Conservation (phyloP, 1,140 invertebrate genomes). For the Dendroctonus ponderosae region DNA sequence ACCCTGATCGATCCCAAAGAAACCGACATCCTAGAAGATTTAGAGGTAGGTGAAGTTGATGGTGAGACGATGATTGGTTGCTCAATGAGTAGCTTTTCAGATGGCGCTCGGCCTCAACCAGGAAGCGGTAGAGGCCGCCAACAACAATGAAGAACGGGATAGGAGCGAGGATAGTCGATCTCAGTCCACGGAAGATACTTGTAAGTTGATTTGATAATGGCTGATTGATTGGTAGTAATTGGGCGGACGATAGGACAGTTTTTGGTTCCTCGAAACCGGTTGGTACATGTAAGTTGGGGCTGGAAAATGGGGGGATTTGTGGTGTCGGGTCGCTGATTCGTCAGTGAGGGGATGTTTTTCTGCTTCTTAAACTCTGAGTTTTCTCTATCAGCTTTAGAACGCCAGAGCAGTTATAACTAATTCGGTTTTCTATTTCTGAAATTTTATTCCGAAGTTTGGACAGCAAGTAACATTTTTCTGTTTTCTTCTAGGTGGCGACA, state of each 20-base stretch:
- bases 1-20: slow-evolving; percentile 93
- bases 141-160: slow-evolving; percentile 36
- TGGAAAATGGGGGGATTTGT: neutral
- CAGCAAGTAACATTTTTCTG: slow-evolving; percentile 5
- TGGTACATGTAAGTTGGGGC: too few relatives aligned
- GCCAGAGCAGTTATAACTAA: neutral
- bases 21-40: slow-evolving; percentile 87
- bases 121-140: slow-evolving; percentile 43
- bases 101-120: slow-evolving; percentile 63
- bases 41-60: slow-evolving; percentile 58
- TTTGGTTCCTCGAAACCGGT: too few relatives aligned
- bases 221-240: too few relatives aligned
- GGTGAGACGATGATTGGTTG: neutral
- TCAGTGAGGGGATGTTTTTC: neutral
- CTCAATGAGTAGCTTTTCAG: slow-evolving; percentile 1
- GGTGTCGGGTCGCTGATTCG: neutral
- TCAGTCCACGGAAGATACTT: slow-evolving; percentile 30
- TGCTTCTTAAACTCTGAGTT: neutral
- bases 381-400: neutral
- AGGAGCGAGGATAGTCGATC: slow-evolving; percentile 26
- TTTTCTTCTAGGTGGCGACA: slow-evolving; percentile 44
- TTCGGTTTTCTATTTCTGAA: too few relatives aligned
- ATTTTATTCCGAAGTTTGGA: neutral
- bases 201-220: slow-evolving; percentile 24
- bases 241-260: too few relatives aligned